These are phyloP conservation scores for Oscheius onirici DNA, from an alignment of 2,888 invertebrate species.

Conservation along the genomic window DNA sequence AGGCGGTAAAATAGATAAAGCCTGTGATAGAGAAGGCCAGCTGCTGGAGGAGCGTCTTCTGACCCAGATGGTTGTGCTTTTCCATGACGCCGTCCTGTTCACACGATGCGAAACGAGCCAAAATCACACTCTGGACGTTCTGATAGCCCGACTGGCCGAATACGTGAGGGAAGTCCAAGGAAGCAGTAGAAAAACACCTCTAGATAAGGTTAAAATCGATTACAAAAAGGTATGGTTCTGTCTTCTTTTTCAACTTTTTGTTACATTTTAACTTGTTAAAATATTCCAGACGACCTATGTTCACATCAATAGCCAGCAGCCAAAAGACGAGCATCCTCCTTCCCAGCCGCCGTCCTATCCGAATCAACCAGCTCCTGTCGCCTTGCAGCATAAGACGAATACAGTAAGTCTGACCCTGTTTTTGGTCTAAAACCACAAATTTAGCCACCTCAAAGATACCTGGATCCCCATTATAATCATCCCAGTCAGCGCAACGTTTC, in stretches of 20 bases:
- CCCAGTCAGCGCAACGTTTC: neutral
- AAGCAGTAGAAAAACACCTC: neutral
- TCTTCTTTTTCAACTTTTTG: too few species aligned
- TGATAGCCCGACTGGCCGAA: constrained; percentile 1
- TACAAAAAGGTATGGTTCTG: neutral
- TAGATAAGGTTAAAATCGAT: neutral
- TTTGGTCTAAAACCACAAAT: neutral
- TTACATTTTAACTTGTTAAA: neutral
- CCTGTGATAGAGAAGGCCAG: neutral
- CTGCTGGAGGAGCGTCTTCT: constrained; percentile 7
- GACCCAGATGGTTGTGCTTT: constrained; percentile 13
- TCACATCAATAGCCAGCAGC: neutral
- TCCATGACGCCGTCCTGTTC: constrained; percentile 24
- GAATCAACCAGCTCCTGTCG: neutral
- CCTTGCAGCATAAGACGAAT: neutral
- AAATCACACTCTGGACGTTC: neutral
- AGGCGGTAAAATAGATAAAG: too few species aligned
- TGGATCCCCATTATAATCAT: constrained; percentile 13
- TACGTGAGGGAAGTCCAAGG: constrained; percentile 14
- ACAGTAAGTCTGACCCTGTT: neutral
- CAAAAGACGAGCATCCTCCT: too few species aligned
- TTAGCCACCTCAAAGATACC: neutral
- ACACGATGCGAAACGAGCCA: neutral
- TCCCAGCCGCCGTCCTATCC: too few species aligned
- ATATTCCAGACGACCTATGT: constrained; percentile 4